A percentile compares a stretch with the other conserved stretches of the same genome.
Conservation (phyloP, 2,797 vertebrate species). For the Sciurus vulgaris region DNA sequence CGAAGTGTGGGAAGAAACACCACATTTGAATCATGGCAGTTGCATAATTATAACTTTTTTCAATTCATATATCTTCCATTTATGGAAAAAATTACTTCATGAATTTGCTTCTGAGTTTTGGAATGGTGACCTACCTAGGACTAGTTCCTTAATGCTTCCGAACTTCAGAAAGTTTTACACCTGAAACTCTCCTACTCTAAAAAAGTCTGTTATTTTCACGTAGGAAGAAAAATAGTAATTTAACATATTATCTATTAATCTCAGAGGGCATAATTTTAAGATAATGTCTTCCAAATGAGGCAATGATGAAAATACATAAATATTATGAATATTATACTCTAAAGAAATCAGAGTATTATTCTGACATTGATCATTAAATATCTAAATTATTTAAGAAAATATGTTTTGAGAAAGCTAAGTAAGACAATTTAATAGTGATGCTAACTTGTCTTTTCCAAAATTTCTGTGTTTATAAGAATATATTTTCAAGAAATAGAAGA, state of each 20-base stretch:
- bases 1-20: no score
- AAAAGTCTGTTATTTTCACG: neutral
- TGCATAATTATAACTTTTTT: neutral
- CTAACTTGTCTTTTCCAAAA: neutral
- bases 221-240: neutral
- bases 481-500: neutral
- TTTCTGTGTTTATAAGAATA: neutral
- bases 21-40: neutral
- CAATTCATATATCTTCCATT: no score
- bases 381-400: neutral
- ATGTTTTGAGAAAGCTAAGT: neutral
- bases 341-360: neutral
- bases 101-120: neutral
- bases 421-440: neutral
- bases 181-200: neutral
- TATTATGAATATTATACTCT: neutral
- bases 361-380: neutral
- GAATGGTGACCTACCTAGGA: neutral
- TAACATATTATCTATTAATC: neutral
- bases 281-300: neutral
- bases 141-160: neutral
- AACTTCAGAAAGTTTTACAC: neutral
- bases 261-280: neutral
- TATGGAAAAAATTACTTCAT: neutral
- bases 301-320: neutral